These are phyloP conservation scores for Gryon sp. DNA, from an alignment of 1,140 invertebrate genomes.

Conservation along the genomic window DNA sequence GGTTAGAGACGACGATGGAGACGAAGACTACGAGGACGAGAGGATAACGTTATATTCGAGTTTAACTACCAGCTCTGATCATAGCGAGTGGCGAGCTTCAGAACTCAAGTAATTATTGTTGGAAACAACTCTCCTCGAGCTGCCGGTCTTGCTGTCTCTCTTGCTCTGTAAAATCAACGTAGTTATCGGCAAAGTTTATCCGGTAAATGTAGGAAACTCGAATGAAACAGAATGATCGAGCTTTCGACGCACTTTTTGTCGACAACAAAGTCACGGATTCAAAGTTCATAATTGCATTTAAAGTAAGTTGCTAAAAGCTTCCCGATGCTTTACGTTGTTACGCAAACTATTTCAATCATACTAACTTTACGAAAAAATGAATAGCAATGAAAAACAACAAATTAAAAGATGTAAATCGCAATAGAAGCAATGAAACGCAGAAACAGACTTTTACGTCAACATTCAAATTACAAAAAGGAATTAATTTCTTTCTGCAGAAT, in stretches of 20 bases:
- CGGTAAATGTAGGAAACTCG: slow-evolving; percentile 47
- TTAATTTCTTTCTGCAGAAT: too few species aligned
- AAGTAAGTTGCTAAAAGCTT: slow-evolving; percentile 58
- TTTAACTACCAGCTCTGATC: slow-evolving; percentile 64
- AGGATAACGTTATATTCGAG: slow-evolving; percentile 62
- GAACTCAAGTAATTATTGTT: slow-evolving; percentile 77
- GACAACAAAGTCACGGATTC: slow-evolving; percentile 57
- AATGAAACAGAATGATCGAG: slow-evolving; percentile 56
- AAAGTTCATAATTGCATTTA: slow-evolving; percentile 60
- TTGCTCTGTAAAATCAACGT: slow-evolving; percentile 50
- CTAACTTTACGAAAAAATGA: slow-evolving; percentile 21
- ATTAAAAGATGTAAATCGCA: too few species aligned
- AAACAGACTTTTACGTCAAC: too few species aligned
- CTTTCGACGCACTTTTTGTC: slow-evolving; percentile 61
- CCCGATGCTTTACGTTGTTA: slow-evolving; percentile 43
- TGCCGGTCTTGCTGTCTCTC: slow-evolving; percentile 7
- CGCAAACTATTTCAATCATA: slow-evolving; percentile 54
- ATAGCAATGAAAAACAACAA: slow-evolving; percentile 3
- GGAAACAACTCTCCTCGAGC: slow-evolving; percentile 61
- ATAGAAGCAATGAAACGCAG: too few species aligned
- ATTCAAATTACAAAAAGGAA: too few species aligned
- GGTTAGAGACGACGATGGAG: slow-evolving; percentile 41
- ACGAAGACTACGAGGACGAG: slow-evolving; percentile 13
- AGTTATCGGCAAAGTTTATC: slow-evolving; percentile 61
- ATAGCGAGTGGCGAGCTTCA: slow-evolving; percentile 69